A percentile compares a stretch with the other conserved stretches of the same genome.
Evolutionary conservation across 2,113 vertebrate species (phyloP).

Genomic region (Oryzias melastigma): DNA sequence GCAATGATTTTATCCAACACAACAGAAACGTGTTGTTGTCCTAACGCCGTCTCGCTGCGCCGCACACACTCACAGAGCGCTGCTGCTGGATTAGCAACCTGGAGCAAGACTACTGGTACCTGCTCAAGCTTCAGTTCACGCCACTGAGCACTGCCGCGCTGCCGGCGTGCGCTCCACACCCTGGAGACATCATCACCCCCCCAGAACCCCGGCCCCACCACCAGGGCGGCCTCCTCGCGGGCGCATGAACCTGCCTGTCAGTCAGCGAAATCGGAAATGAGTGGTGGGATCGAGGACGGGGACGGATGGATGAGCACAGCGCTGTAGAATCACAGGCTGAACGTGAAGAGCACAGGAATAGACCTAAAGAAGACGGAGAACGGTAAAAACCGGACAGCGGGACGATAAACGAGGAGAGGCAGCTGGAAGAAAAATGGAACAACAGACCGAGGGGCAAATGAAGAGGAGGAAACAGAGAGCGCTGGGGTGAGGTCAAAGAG

Average conservation of each 20-base stretch:
- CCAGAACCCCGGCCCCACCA: constrained; percentile 35
- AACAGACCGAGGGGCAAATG: constrained; percentile 37
- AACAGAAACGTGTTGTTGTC: constrained; percentile 6
- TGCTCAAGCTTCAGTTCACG: constrained; percentile 67
- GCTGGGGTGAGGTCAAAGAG: constrained; percentile 42
- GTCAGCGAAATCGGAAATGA: constrained; percentile 18
- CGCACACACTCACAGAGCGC: neutral
- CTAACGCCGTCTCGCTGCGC: constrained; percentile 13
- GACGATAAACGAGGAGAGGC: constrained; percentile 35
- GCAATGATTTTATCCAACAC: neutral
- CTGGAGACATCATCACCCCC: constrained; percentile 33
- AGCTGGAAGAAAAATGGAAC: constrained; percentile 43
- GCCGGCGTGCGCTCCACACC: constrained; percentile 34
- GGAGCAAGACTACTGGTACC: constrained; percentile 51
- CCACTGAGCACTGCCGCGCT: constrained; percentile 56
- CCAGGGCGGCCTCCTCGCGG: constrained; percentile 18
- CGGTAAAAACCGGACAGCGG: neutral
- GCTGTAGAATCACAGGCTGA: neutral
- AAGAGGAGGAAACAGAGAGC: constrained; percentile 30
- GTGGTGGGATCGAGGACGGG: neutral
- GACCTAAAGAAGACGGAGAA: constrained; percentile 9
- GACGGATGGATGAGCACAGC: constrained; percentile 17
- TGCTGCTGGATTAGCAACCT: constrained; percentile 23
- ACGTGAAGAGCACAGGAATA: constrained; percentile 13
- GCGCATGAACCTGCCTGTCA: constrained; percentile 32